phyloP scores from a whole-genome alignment of 30 jellyfish, hydroid and myxozoan genomes.

The Catostylus mosaicus region DNA sequence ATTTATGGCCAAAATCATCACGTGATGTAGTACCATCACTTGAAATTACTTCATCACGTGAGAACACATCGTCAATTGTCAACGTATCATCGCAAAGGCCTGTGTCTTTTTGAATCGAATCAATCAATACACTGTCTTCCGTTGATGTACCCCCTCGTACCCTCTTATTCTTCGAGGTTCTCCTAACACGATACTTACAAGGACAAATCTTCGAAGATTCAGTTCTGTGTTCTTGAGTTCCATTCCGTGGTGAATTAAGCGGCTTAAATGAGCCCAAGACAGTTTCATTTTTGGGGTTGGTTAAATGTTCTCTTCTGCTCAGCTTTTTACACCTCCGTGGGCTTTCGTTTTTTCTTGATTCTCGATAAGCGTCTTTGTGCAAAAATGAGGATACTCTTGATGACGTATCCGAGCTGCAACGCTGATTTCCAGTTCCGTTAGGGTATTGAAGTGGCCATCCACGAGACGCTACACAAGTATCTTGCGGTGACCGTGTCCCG shows the following conservation, averaged over 20 bases:
- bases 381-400: constrained; percentile 24
- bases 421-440: background rate
- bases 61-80: constrained; percentile 4
- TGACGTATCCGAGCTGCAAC: background rate
- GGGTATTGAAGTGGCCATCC: background rate
- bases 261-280: background rate
- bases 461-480: background rate
- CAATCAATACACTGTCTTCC: background rate
- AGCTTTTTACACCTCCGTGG: constrained; percentile 9
- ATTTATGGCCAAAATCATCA: background rate
- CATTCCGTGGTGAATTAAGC: constrained; percentile 9
- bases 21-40: constrained; percentile 22
- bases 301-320: constrained; percentile 1
- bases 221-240: constrained; percentile 1
- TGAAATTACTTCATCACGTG: constrained; percentile 25
- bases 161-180: constrained; percentile 19
- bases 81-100: background rate
- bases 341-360: constrained; percentile 25
- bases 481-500: constrained; percentile 50
- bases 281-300: background rate
- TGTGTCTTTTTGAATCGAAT: background rate
- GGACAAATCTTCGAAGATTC: constrained; percentile 36
- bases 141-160: background rate
- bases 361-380: constrained; percentile 51
- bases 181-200: constrained; percentile 42